A percentile compares a stretch with the other conserved stretches of the same genome.
These are phyloP conservation scores for Nilaparvata lugens DNA, from an alignment of 1,140 invertebrate genomes.

Conservation along the genomic window DNA sequence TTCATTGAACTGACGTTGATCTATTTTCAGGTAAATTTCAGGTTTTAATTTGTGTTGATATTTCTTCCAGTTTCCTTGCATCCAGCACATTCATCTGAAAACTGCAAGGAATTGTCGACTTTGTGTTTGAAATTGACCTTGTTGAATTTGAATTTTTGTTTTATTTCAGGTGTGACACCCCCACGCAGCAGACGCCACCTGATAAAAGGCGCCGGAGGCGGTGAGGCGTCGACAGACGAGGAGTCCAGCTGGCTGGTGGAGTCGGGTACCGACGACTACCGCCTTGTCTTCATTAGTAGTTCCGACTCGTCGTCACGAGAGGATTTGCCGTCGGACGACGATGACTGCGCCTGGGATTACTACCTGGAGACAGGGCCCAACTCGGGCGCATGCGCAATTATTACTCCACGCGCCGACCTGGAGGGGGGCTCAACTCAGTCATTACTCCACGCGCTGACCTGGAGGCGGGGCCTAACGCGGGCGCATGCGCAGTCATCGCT, in stretches of 20 bases:
- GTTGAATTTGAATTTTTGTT: too few relatives aligned
- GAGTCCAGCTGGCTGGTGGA: background rate
- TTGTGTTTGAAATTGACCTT: too few relatives aligned
- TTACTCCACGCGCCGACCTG: too few relatives aligned
- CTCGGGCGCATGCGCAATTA: too few relatives aligned
- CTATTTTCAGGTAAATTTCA: too few relatives aligned
- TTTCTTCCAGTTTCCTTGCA: too few relatives aligned
- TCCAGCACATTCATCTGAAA: too few relatives aligned
- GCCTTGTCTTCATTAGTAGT: conserved; percentile 78
- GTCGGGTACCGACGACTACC: conserved; percentile 59
- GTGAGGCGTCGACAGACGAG: conserved; percentile 3
- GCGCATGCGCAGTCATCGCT: conserved; percentile 4
- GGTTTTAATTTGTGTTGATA: too few relatives aligned
- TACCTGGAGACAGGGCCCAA: conserved; percentile 62
- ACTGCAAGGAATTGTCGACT: too few relatives aligned
- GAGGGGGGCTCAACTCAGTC: too few relatives aligned
- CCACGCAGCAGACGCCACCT: conserved; percentile 26
- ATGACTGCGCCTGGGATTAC: conserved; percentile 79
- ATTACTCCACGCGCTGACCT: too few relatives aligned
- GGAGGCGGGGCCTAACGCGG: background rate
- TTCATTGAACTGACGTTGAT: too few relatives aligned
- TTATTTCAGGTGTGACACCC: conserved; percentile 30
- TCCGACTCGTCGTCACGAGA: conserved; percentile 73
- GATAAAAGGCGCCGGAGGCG: background rate
- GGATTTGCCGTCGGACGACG: conserved; percentile 58